Conservation (phyloP, 1,140 invertebrate species). For the Drosophila busckii region DNA sequence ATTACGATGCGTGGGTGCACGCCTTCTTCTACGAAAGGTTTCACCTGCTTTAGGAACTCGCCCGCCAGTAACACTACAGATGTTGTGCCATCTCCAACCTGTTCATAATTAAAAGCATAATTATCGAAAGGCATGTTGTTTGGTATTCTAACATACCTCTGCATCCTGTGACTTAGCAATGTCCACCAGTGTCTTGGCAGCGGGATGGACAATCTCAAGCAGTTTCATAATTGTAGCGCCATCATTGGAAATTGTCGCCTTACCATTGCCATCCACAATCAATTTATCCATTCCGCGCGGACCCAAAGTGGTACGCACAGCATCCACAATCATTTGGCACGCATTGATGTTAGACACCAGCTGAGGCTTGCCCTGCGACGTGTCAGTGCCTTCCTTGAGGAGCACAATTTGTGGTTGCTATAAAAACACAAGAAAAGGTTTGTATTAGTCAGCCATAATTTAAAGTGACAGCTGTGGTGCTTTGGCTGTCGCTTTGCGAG, state of each 20-base stretch:
- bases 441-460: conserved; percentile 51
- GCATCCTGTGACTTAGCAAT: conserved; percentile 99
- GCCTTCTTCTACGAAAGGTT: conserved; percentile 97
- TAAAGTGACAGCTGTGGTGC: conserved; percentile 21
- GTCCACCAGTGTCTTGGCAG: conserved; percentile 97
- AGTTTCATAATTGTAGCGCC: conserved; percentile 99
- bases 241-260: conserved; percentile 99
- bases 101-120: conserved; percentile 20
- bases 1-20: conserved; percentile 97
- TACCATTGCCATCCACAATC: conserved; percentile 93
- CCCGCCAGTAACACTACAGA: conserved; percentile 96
- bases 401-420: conserved; percentile 99
- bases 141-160: conserved; percentile 84
- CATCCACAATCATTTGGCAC: conserved; percentile 97
- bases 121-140: conserved; percentile 36
- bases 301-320: conserved; percentile 96
- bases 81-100: conserved; percentile 99
- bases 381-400: conserved; percentile 98
- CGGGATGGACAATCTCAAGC: conserved; percentile 98
- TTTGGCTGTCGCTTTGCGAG: conserved; percentile 55
- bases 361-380: conserved; percentile 96
- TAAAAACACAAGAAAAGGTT: conserved; percentile 53
- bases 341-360: conserved; percentile 99
- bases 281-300: conserved; percentile 99
- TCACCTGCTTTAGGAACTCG: conserved; percentile 97